Conservation (phyloP, 2,888 invertebrate species). For the Oegoconia quadripuncta region DNA sequence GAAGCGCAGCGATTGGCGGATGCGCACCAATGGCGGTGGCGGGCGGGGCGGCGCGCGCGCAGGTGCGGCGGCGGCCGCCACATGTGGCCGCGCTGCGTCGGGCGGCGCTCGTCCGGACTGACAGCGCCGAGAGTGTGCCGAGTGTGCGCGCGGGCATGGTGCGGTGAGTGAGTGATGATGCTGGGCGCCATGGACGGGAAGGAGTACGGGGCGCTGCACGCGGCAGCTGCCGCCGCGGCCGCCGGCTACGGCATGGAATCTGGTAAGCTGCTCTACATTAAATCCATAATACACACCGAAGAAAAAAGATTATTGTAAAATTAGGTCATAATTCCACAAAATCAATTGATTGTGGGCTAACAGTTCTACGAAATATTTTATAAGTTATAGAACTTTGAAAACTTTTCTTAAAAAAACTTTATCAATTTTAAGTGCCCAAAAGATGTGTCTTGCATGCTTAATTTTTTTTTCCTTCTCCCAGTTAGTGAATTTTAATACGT, state of each 20-base stretch:
- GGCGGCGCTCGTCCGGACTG: slow-evolving; percentile 32
- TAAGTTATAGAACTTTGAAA: too few species aligned
- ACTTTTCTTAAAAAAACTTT: too few species aligned
- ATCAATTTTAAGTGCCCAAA: too few species aligned
- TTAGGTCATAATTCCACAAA: too few species aligned
- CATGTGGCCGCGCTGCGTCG: slow-evolving; percentile 35
- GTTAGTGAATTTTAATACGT: too few species aligned
- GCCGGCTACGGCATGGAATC: slow-evolving; percentile 66
- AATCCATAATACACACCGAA: too few species aligned
- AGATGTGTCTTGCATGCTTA: too few species aligned
- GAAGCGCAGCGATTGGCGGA: slow-evolving; percentile 73
- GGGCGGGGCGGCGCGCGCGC: slow-evolving; percentile 50
- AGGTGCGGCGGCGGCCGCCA: slow-evolving; percentile 22
- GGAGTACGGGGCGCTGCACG: slow-evolving; percentile 74
- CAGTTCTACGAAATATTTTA: too few species aligned
- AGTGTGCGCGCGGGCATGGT: slow-evolving; percentile 20
- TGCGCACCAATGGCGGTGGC: slow-evolving; percentile 64
- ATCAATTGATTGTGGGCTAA: too few species aligned
- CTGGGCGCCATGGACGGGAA: slow-evolving; percentile 73
- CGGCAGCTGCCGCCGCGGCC: slow-evolving; percentile 64
- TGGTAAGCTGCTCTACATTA: slow-evolving; percentile 38
- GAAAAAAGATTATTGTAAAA: too few species aligned
- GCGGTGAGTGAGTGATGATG: slow-evolving; percentile 57
- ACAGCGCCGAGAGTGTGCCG: slow-evolving; percentile 16
- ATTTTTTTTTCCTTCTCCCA: too few species aligned